Evolutionary conservation across 2,888 invertebrate genomes (phyloP).

Genomic region (Melinaea menophilus): DNA sequence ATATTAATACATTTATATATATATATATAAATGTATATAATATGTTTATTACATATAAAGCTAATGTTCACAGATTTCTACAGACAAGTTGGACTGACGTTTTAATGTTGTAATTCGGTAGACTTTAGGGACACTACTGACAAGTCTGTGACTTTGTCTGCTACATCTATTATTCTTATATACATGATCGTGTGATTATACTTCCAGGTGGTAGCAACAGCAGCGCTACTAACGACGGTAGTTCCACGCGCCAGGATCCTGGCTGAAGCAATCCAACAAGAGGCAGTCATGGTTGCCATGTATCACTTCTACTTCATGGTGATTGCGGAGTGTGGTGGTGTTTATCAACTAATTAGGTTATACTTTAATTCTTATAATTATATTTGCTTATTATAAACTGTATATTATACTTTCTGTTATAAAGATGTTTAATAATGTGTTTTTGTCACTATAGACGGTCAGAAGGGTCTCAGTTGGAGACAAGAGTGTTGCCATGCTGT

Average conservation of each 20-base stretch:
- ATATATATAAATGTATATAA: no score
- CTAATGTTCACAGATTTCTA: no score
- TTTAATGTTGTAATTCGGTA: no score
- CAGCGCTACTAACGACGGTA: conserved; percentile 76
- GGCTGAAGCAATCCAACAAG: conserved; percentile 83
- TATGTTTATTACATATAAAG: no score
- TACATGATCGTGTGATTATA: not conserved
- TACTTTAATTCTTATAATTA: not conserved
- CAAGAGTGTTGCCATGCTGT: conserved; percentile 83
- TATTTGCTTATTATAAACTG: not conserved
- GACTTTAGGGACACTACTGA: no score
- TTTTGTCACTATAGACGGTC: conserved; percentile 57
- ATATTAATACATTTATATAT: no score
- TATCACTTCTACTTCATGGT: conserved; percentile 84
- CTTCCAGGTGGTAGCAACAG: conserved; percentile 78
- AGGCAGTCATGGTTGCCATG: conserved; percentile 82
- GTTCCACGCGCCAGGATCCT: conserved; percentile 82
- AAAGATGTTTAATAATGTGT: not conserved
- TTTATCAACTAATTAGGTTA: conserved; percentile 75
- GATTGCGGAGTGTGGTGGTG: conserved; percentile 81
- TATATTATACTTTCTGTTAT: not conserved
- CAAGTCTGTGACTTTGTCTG: no score
- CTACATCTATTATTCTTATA: no score
- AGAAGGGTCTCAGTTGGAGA: conserved; percentile 77
- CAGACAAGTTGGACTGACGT: no score